A percentile compares a stretch with the other conserved stretches of the same genome.
Conservation (phyloP, 2,797 vertebrate genomes). For the Enoplosus armatus region DNA sequence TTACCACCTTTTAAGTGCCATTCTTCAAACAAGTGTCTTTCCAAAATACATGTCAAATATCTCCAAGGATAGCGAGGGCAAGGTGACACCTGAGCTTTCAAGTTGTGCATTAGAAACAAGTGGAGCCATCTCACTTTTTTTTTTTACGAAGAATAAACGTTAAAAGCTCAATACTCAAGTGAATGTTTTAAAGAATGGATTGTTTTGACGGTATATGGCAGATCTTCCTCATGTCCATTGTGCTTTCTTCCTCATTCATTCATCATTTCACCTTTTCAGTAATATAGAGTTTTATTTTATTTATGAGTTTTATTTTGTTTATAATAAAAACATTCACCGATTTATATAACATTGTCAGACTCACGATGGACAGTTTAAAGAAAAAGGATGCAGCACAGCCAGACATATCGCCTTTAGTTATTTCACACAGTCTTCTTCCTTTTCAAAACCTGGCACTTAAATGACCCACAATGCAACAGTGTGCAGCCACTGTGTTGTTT, state of each 20-base stretch:
- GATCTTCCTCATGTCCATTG: not conserved
- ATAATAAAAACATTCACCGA: too few relatives aligned
- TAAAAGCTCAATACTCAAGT: not conserved
- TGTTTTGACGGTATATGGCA: not conserved
- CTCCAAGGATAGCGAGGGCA: not conserved
- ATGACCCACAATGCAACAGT: not conserved
- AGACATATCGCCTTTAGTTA: not conserved
- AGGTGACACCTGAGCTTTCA: not conserved
- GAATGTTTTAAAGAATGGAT: not conserved
- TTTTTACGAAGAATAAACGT: not conserved
- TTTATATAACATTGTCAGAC: not conserved
- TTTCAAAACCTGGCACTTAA: not conserved
- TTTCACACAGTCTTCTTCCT: not conserved
- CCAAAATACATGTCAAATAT: constrained; percentile 10
- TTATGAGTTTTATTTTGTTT: too few relatives aligned
- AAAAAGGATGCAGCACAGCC: too few relatives aligned
- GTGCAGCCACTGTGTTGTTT: too few relatives aligned
- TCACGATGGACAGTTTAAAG: too few relatives aligned
- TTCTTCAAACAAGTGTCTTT: not conserved
- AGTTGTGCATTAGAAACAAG: not conserved
- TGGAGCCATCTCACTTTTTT: not conserved
- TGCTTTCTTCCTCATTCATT: not conserved
- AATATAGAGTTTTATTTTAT: too few relatives aligned
- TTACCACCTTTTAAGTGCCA: constrained; percentile 21
- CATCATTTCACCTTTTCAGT: not conserved